Percentiles rank a stretch among this genome's conserved stretches.
Conservation (phyloP, 2,888 invertebrate genomes). For the Protula sp. region DNA sequence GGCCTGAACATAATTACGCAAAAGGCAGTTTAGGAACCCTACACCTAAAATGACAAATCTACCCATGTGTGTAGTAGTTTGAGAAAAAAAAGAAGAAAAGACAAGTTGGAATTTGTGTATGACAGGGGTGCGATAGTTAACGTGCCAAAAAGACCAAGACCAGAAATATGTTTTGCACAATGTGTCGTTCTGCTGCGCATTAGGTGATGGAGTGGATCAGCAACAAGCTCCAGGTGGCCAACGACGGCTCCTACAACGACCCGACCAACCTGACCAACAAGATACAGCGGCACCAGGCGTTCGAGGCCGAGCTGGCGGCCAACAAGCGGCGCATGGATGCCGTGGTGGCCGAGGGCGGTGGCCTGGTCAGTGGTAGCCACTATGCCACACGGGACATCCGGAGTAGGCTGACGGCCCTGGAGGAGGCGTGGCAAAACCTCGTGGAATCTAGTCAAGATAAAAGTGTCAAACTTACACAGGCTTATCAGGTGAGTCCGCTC, state of each 20-base stretch:
- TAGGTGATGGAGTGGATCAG: conserved; percentile 72
- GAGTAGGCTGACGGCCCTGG: conserved; percentile 74
- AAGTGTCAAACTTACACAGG: conserved; percentile 78
- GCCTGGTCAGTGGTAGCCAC: not conserved
- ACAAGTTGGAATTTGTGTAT: too few relatives aligned
- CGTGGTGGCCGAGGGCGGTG: conserved; percentile 55
- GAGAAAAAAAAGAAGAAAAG: too few relatives aligned
- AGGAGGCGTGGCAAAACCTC: conserved; percentile 80
- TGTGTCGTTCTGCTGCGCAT: too few relatives aligned
- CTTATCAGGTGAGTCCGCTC: conserved; percentile 72
- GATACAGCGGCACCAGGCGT: conserved; percentile 91
- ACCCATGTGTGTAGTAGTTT: too few relatives aligned
- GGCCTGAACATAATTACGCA: too few relatives aligned
- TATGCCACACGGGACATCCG: conserved; percentile 69
- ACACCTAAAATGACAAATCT: too few relatives aligned
- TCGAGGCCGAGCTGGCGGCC: conserved; percentile 88
- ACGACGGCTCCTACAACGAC: conserved; percentile 90
- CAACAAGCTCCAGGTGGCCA: conserved; percentile 87
- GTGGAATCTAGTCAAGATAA: conserved; percentile 77
- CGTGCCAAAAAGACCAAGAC: too few relatives aligned
- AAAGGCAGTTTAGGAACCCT: too few relatives aligned
- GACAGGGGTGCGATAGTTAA: too few relatives aligned
- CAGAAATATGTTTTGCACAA: too few relatives aligned
- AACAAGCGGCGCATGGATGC: conserved; percentile 81
- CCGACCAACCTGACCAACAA: conserved; percentile 95